Evolutionary conservation across 2,797 vertebrate genomes (phyloP), one percentile per base, ranked within the genome.

Genomic region (Artibeus lituratus): DNA sequence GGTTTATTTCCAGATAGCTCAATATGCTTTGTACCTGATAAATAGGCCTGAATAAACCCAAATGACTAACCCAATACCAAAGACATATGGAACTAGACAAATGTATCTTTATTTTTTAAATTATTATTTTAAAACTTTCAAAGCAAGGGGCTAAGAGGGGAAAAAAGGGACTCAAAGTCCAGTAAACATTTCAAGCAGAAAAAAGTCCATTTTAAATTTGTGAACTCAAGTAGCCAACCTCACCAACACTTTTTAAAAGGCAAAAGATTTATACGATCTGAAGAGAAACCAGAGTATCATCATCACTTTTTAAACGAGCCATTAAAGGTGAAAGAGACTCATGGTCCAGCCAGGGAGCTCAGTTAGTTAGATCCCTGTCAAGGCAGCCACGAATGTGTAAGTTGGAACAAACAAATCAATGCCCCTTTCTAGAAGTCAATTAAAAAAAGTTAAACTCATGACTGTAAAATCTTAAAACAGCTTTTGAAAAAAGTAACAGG

Each of bases 191-290:
- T 59, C 10, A 82, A 76, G 24, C 26, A 81, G 65, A 92, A 26
- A 92, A 91, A 73, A 91, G 51, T 49, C 22, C 24, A 47, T 93
- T 97, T 97, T n/a, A 94, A 49, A 91, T 65, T 24, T 87, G 51
- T 69, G 24, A 94, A 96, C 21, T 35, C 18, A 91, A 65, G 91
- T 37, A 88, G 49, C 18, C 67, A 35, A 57, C 35, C 76, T 73
- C 44, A 78, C 29, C 26, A 91, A 83, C 39, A 88, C n/a, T 87
- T 65, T 69, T 77, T 77, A 65, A 53, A 87, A 42, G 39, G 39
- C 39, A 42, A 42, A 42, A 42, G 39, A 42, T 42, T 42, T 42
- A 42, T 42, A 42, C 7, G 10, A 42, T 42, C 39, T 42, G 39
- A 42, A 42, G 39, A 42, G 39, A 42, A 42, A 42, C 39, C 39